Conservation (phyloP, 92 coral and sea anemone species). For the Pocillopora meandrina region DNA sequence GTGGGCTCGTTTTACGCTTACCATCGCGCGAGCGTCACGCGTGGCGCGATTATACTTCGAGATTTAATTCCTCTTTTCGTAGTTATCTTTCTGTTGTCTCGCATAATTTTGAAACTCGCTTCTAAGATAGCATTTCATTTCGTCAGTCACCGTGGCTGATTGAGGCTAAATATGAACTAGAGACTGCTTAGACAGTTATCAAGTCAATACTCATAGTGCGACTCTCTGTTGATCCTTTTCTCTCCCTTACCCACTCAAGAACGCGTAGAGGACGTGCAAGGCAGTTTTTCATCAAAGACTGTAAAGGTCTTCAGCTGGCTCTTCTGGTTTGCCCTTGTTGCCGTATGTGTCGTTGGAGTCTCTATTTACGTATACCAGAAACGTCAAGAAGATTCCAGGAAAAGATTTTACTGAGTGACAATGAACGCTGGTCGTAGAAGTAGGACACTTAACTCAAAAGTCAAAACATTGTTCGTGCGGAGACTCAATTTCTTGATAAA, state of each 20-base stretch:
- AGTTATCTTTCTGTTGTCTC: too few species aligned
- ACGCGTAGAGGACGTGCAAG: slow-evolving; percentile 76
- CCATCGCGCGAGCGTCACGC: too few species aligned
- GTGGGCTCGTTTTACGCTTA: too few species aligned
- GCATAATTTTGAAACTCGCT: too few species aligned
- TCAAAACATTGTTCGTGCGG: too few species aligned
- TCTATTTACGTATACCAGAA: slow-evolving; percentile 82
- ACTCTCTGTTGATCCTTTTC: neutral
- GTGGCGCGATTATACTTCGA: too few species aligned
- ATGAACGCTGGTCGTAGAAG: neutral
- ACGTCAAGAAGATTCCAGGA: slow-evolving; percentile 85
- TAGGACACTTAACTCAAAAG: neutral
- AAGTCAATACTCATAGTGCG: neutral
- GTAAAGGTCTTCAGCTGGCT: slow-evolving; percentile 88
- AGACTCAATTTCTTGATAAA: too few species aligned
- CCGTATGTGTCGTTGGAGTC: slow-evolving; percentile 63
- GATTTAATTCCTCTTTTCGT: too few species aligned
- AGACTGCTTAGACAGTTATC: neutral
- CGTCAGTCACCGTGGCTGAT: too few species aligned
- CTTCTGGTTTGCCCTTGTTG: slow-evolving; percentile 82
- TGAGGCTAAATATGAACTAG: too few species aligned
- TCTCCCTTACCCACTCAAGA: slow-evolving; percentile 45
- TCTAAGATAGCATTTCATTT: too few species aligned
- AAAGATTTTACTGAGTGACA: slow-evolving; percentile 70
- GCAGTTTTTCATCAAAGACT: slow-evolving; percentile 88